Evolutionary conservation across 37 sponge, comb jelly and placozoan genomes (phyloP), one percentile per base, ranked within the genome.

Genomic region (Geodia barretti): DNA sequence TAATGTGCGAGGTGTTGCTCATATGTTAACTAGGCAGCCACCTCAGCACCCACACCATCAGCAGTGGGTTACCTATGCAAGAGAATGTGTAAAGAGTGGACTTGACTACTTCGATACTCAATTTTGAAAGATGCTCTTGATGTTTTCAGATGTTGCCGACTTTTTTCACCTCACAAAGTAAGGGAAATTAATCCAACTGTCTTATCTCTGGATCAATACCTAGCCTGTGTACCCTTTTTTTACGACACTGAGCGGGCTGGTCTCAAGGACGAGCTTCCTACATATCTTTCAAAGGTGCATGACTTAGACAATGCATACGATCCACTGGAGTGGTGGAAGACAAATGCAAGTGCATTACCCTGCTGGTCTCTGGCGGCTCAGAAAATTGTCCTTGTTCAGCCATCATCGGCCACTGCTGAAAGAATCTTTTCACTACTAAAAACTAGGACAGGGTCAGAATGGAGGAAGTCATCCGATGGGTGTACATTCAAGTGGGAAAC

Each of bases 241-340:
- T 32, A 17, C n/a, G 2, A 8, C 35, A 25, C 1, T 21, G 62
- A 81, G 14, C 32, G 73, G 5, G 75, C 73, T 38, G 11, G 23
- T 3, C 43, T 83, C 33, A 35, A 39, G 28, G 34, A 60, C 38
- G 83, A 83, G 66, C 47, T 83, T 14, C 83, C 83, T 1, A 14
- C 42, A 1, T 83, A 73, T 34, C 54, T 83, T 37, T 74, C 75
- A 17, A 20, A 33, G 11, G 83, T 67, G 20, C n/a, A 19, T 47
- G 83, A 64, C 11, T 39, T 39, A 3, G 34, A 20, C 42, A 1
- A 65, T 14, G 63, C 31, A 24, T 37, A 72, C 38, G 42, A 39
- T 70, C 39, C 41, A 21, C 11, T 81, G 24, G 82, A 81, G 61
- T 70, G 82, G 82, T 81, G 82, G 82, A 81, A 59, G 39, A 35